Evolutionary conservation across 2,113 vertebrate genomes (phyloP), one percentile per base, ranked within the genome.

Genomic region (Pedionomus torquatus): DNA sequence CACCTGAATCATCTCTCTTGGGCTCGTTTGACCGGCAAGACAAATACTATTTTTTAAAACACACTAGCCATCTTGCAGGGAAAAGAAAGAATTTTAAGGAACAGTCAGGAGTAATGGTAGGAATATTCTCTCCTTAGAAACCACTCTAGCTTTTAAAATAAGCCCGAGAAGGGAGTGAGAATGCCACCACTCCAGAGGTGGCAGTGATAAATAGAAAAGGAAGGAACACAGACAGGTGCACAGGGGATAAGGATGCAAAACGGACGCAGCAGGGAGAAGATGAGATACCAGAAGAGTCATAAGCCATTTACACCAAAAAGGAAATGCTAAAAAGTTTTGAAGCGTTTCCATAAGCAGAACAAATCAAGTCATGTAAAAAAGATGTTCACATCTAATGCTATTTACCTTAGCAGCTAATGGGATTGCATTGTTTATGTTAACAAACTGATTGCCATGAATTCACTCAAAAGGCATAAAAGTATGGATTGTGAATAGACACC

Each of bases 321-420:
- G 48, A 93, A 86, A 94, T 24, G 61, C 43, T 87, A 80, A 68
- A 52, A 93, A 57, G n/a, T 88, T 95, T 41, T 57, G 31, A 90
- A 92, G 57, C 9, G 1, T 93, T 95, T 95, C 90, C 86, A 89
- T 79, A 72, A 54, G 81, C 80, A 92, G 86, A 94, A 95, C 77
- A 89, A 91, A 96, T 95, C 84, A 66, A 87, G 70, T 76, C 72
- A 86, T 68, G 28, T 90, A 72, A 96, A 92, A 93, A 91, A 93
- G 52, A 84, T 92, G 89, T 95, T 87, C 87, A 51, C 77, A 85
- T 74, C 84, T 65, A 92, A 97, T 43, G 61, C 65, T 95, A 82
- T 96, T 93, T 94, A 89, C 54, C 83, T 89, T 57, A 92, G 48
- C 79, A 82, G 44, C 75, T 87, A 92, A 95, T 52, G 31, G 80